Evolutionary conservation across 2,888 invertebrate genomes (phyloP), one percentile per base, ranked within the genome.

Genomic region (Panopea generosa): DNA sequence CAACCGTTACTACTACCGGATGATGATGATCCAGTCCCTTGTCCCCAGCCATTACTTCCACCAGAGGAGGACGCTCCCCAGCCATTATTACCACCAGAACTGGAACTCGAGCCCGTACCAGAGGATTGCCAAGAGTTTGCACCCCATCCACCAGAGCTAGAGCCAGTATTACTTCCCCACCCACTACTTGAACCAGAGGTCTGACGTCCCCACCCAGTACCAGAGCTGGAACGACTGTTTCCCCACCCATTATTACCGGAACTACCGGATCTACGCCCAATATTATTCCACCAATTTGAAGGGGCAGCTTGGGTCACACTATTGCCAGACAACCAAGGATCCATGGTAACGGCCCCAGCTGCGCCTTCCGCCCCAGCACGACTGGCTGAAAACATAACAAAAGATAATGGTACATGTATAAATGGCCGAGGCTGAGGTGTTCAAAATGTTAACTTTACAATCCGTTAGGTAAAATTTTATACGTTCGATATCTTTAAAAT

Each of bases 281-380:
- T 20, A 40, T 26, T 4, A 33, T 53, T 50, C 66, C 67, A 76
- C 57, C 67, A 62, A 45, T 67, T 73, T 14, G 57, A 29, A 24
- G 77, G 72, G 7, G 68, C 65, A 49, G 50, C 62, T 4, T 72
- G 72, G 6, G 63, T 69, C 1, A 43, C 29, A 11, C 65, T 55
- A 16, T 66, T 53, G 3, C 75, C 79, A 1, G 68, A 55, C 38
- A 79, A 45, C 79, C 79, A 79, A 11, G 79, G 79, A 70, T 79
- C 79, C 56, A 68, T 69, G 18, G 75, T 72, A 22, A 66, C 66
- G 9, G 72, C 63, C 9, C 52, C 79, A 47, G 11, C 61, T 68
- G 6, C 52, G 62, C n/a, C 57, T 72, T 29, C 63, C 69, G n/a
- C 47, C 71, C 3, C 67, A 65, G 29, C 40, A 59, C 1, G 24